These are phyloP conservation scores for Folsomia manolachei DNA, from an alignment of 2,888 invertebrate genomes.

Conservation along the genomic window DNA sequence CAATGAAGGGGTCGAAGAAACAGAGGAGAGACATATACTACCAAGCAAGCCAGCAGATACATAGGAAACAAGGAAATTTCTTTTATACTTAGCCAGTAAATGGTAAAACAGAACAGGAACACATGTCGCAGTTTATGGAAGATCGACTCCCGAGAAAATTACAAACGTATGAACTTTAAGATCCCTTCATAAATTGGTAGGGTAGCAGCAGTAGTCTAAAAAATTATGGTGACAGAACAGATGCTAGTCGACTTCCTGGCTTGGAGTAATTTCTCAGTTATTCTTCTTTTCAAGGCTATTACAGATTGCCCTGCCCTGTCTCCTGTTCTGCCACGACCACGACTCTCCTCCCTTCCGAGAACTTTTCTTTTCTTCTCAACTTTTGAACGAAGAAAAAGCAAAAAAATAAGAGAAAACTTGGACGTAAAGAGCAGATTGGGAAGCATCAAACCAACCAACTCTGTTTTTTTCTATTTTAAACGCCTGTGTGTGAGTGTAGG, in stretches of 20 bases:
- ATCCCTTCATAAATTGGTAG: conserved; percentile 45
- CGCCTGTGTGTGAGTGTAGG: background rate
- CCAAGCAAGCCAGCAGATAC: background rate
- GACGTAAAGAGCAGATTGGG: background rate
- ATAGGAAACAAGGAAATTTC: conserved; percentile 12
- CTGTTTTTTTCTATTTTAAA: background rate
- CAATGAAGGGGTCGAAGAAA: background rate
- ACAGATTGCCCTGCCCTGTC: conserved; percentile 3
- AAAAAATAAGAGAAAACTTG: too few species aligned
- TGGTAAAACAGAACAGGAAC: background rate
- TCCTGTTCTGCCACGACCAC: background rate
- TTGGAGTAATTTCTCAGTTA: conserved; percentile 19
- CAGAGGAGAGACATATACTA: conserved; percentile 8
- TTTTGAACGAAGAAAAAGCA: background rate
- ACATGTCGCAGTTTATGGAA: conserved; percentile 22
- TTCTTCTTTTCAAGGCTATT: conserved; percentile 15
- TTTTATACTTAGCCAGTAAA: background rate
- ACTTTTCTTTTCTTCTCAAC: background rate
- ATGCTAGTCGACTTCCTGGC: conserved; percentile 35
- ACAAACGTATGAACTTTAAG: conserved; percentile 34
- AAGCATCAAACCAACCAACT: background rate
- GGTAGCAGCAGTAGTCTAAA: conserved; percentile 38
- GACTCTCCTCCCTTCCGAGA: background rate
- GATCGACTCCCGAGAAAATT: conserved; percentile 20
- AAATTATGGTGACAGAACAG: conserved; percentile 48